A percentile compares a stretch with the other conserved stretches of the same genome.
Evolutionary conservation across 2,888 invertebrate species (phyloP).

Genomic region (Dioctria linearis): DNA sequence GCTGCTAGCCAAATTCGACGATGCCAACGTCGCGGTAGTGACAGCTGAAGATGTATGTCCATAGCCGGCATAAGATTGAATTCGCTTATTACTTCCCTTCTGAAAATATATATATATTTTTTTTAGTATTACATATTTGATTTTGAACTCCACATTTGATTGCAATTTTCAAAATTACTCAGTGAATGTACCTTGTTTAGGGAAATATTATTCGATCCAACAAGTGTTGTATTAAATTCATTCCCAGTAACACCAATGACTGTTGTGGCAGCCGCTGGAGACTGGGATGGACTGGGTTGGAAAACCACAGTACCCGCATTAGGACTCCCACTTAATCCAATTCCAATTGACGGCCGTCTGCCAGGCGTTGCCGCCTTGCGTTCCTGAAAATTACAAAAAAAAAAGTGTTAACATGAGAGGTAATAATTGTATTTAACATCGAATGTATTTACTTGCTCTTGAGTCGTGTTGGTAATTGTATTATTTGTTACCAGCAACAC

Average conservation of each 20-base stretch:
- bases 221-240: conserved; percentile 71
- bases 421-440: conserved; percentile 2
- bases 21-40: conserved; percentile 69
- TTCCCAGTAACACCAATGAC: conserved; percentile 70
- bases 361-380: conserved; percentile 72
- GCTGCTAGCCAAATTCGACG: conserved; percentile 71
- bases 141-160: not conserved
- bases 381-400: conserved; percentile 63
- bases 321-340: conserved; percentile 71
- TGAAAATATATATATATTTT: conserved; percentile 49
- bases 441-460: conserved; percentile 68
- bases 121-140: not conserved
- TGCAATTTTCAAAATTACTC: not conserved
- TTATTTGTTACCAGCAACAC: conserved; percentile 71
- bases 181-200: conserved; percentile 67
- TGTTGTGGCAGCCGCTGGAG: conserved; percentile 69
- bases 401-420: not conserved
- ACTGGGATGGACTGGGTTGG: conserved; percentile 71
- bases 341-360: conserved; percentile 70
- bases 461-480: conserved; percentile 70
- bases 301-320: conserved; percentile 71
- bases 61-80: conserved; percentile 64
- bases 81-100: conserved; percentile 55
- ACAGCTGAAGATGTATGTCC: conserved; percentile 67
- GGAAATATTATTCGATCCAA: conserved; percentile 71